Evolutionary conservation across 2,888 invertebrate species (phyloP), one percentile per base, ranked within the genome.

Genomic region (Bimastos eiseni): DNA sequence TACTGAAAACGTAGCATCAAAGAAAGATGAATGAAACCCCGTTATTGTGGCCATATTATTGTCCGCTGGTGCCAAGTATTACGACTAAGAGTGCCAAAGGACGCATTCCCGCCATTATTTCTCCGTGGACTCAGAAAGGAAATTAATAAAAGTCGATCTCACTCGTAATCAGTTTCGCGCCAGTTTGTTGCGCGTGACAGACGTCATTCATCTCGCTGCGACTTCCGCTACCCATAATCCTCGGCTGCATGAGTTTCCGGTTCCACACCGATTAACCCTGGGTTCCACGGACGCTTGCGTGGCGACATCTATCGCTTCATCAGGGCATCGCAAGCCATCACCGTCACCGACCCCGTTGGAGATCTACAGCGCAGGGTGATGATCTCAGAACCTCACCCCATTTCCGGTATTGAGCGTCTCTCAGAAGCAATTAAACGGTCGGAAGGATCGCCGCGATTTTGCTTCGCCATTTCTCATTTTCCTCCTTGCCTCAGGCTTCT

Each of bases 11-110:
- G 49, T 24, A 21, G 24, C n/a, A 70, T n/a, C n/a, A n/a, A n/a
- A n/a, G 70, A n/a, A 11, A n/a, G 30, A 70, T 70, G 30, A 70
- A n/a, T 70, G 70, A 70, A 70, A 70, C 70, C n/a, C 4, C 30
- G n/a, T n/a, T n/a, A 70, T 70, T 70, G n/a, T 70, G 70, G n/a
- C 70, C n/a, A n/a, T n/a, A 70, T 70, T n/a, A 70, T 70, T 70
- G 70, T 70, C n/a, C n/a, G 70, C n/a, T 70, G 30, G 4, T n/a
- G 70, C 30, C 70, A 70, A n/a, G 8, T n/a, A 70, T 70, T 70
- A 70, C 70, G 70, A 70, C 11, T n/a, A 70, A 70, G 70, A n/a
- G 70, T 70, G 70, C n/a, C 49, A 49, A 49, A 49, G 70, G 13
- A 70, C 70, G 70, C n/a, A n/a, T 70, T 70, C 70, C 30, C 6